phyloP scores from a whole-genome alignment of 2,888 invertebrate species.

The Tetragonisca angustula region DNA sequence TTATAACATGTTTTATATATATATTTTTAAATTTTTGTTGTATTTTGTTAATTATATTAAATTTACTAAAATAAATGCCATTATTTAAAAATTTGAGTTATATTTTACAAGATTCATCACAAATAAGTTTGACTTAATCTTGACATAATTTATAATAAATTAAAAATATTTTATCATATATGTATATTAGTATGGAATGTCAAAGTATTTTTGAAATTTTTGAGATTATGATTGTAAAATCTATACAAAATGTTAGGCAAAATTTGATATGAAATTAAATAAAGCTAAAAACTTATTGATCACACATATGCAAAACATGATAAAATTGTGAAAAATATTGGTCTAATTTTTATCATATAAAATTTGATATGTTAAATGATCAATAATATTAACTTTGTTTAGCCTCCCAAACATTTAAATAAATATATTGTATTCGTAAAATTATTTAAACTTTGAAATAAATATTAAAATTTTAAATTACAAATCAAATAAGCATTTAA shows the following conservation, averaged over 20 bases:
- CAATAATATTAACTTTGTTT: no score
- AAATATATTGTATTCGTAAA: no score
- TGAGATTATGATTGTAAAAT: not conserved
- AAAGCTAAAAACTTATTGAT: conserved; percentile 7
- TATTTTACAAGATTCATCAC: no score
- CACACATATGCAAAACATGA: not conserved
- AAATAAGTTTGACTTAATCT: not conserved
- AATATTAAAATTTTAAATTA: not conserved
- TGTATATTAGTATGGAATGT: conserved; percentile 8
- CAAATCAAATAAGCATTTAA: not conserved
- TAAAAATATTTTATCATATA: conserved; percentile 4
- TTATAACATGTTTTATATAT: conserved; percentile 22
- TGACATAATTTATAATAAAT: not conserved
- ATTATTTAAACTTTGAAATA: not conserved
- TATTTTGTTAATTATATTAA: conserved; percentile 6
- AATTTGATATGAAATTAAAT: conserved; percentile 31
- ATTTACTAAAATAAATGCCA: conserved; percentile 3
- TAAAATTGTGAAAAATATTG: no score
- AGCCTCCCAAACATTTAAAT: no score
- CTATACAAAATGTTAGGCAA: conserved; percentile 26
- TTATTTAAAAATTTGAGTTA: not conserved
- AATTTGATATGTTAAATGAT: no score
- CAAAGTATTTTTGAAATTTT: conserved; percentile 20
- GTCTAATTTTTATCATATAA: no score
- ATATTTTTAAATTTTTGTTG: not conserved